phyloP scores from a whole-genome alignment of 2,113 vertebrate species.

The Corapipo altera region DNA sequence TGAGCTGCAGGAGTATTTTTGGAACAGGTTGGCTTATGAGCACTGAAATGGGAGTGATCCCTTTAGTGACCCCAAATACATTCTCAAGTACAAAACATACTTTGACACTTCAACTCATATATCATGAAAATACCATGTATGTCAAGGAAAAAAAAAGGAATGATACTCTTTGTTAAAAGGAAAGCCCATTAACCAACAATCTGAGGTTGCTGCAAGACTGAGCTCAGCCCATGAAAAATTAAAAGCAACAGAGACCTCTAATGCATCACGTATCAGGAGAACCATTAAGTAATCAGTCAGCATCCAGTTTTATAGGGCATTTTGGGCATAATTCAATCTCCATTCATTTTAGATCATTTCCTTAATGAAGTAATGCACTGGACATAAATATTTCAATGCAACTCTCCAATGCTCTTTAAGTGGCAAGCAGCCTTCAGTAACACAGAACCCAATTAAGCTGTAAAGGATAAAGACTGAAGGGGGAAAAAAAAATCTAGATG shows the following conservation, averaged over 20 bases:
- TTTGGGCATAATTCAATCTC: slow-evolving; percentile 57
- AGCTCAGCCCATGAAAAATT: slow-evolving; percentile 57
- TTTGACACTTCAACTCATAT: neutral
- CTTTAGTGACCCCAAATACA: neutral
- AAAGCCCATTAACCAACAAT: slow-evolving; percentile 8
- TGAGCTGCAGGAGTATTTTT: neutral
- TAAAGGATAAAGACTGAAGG: slow-evolving; percentile 8
- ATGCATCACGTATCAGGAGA: slow-evolving; percentile 38
- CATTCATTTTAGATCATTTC: slow-evolving; percentile 70
- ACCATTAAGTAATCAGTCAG: slow-evolving; percentile 48
- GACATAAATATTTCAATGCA: slow-evolving; percentile 73
- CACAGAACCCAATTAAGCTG: slow-evolving; percentile 40
- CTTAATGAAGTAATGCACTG: slow-evolving; percentile 66
- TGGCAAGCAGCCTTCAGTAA: slow-evolving; percentile 24
- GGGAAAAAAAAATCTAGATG: neutral
- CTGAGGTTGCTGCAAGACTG: neutral
- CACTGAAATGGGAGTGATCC: neutral
- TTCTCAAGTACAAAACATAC: neutral
- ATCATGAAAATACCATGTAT: neutral
- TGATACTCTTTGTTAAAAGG: neutral
- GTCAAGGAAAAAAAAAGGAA: neutral
- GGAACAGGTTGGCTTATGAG: neutral
- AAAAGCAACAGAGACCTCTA: slow-evolving; percentile 45
- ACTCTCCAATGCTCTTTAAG: slow-evolving; percentile 34
- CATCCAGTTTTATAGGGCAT: slow-evolving; percentile 52